phyloP scores from a whole-genome alignment of 2,113 vertebrate species.

The Myotis davidii region DNA sequence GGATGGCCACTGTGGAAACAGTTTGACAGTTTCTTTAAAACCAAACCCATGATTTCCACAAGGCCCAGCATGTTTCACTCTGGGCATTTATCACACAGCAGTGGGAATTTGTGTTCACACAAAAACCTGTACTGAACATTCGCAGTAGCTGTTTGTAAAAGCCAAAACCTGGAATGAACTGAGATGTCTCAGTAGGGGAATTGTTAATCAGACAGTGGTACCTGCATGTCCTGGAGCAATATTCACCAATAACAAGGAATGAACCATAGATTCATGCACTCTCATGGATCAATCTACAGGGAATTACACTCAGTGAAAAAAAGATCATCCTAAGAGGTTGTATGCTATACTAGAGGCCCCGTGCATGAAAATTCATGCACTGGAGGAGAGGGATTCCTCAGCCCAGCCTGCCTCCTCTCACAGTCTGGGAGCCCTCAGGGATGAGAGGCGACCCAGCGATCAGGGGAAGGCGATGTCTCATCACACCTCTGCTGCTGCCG shows the following conservation, averaged over 20 bases:
- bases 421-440: too few relatives aligned
- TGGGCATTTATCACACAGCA: not conserved
- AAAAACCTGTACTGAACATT: not conserved
- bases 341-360: not conserved
- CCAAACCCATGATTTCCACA: not conserved
- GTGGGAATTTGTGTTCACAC: not conserved
- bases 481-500: too few relatives aligned
- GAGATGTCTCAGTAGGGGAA: not conserved
- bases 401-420: too few relatives aligned
- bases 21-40: not conserved
- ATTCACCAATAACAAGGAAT: not conserved
- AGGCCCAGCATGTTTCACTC: not conserved
- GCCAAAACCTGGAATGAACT: not conserved
- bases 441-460: too few relatives aligned
- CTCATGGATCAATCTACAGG: not conserved
- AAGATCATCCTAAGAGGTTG: not conserved
- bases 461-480: too few relatives aligned
- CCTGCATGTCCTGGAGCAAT: too few relatives aligned
- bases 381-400: too few relatives aligned
- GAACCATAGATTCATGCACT: accelerated
- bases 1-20: not conserved
- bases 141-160: not conserved
- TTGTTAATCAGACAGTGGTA: not conserved
- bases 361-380: too few relatives aligned
- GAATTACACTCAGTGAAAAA: not conserved